Conservation (phyloP, 2,888 invertebrate species). For the Sturmia bella region DNA sequence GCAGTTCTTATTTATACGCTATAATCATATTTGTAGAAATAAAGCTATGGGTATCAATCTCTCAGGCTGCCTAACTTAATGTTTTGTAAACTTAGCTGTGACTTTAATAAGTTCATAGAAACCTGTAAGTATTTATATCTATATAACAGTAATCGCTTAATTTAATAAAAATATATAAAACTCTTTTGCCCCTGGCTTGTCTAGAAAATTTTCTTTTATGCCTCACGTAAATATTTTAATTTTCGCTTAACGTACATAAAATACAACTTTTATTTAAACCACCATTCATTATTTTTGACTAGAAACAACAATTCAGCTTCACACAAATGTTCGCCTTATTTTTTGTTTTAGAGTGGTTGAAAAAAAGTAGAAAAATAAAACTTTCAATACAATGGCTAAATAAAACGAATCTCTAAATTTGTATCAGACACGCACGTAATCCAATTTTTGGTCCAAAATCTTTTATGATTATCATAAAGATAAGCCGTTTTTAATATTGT, state of each 20-base stretch:
- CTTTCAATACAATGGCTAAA: slow-evolving; percentile 15
- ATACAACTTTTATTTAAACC: slow-evolving; percentile 14
- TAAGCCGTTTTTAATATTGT: slow-evolving; percentile 49
- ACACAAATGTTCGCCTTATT: slow-evolving; percentile 48
- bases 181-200: background rate
- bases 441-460: slow-evolving; percentile 24
- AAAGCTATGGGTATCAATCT: too few relatives aligned
- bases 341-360: slow-evolving; percentile 8
- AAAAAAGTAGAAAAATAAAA: background rate
- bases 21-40: too few relatives aligned
- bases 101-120: too few relatives aligned
- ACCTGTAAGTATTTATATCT: too few relatives aligned
- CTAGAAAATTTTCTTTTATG: background rate
- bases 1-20: too few relatives aligned
- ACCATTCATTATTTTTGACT: background rate
- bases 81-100: too few relatives aligned
- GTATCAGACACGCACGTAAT: slow-evolving; percentile 1
- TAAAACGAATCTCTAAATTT: slow-evolving; percentile 14
- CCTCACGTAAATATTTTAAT: background rate
- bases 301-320: slow-evolving; percentile 38
- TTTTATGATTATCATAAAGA: slow-evolving; percentile 50
- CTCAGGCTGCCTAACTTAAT: too few relatives aligned
- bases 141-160: too few relatives aligned
- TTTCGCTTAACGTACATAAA: slow-evolving; percentile 23
- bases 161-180: too few relatives aligned